Base-by-base conservation (phyloP, 2,888 invertebrate species). In the Zeuzera pyrina region DNA sequence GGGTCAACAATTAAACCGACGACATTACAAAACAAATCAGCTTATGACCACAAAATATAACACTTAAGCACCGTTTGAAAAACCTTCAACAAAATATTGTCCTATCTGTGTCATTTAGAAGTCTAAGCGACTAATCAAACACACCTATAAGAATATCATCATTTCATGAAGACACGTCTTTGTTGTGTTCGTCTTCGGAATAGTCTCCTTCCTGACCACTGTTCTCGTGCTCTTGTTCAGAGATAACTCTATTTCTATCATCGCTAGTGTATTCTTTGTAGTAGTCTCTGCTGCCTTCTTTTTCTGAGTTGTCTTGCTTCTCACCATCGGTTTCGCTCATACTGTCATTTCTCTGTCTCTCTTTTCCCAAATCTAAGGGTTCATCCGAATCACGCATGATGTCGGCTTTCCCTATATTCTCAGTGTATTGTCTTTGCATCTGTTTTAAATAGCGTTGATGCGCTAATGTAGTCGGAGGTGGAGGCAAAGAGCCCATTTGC, bases 371-470 rank as follows among this genome's bases (percentile, higher is more conserved):
- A 49, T 87, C 81, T 12, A 84, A 49, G 10, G 86, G 86, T 41
- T 85, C 85, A 31, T 86, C 87, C 2, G 79, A 47, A 41, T 73
- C 79, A 24, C 87, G 66, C 64, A 83, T 81, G 60, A 86, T 85
- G 59, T 86, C 84, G 6, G 86, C 67, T 42, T 87, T 86, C 50
- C 74, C 74, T 53, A 84, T 83, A 47, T 58, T 78, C 34, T 87
- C 87, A 34, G 85, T 78, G 64, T 87, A 87, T 44, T 84, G 81
- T 29, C 87, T 83, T 55, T 87, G 87, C 86, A 87, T 87, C 59
- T 88, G 88, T 48, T 88, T 87, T 34, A 88, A 60, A 58, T 86
- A 87, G 47, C 87, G 87, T 52, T 88, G 88, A 59, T 87, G 88
- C 3, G 78, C 76, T 2, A 79, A 64, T 28, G 76, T 73, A 22